phyloP scores from a whole-genome alignment of 2,888 invertebrate genomes.

The Agrotis clavis region DNA sequence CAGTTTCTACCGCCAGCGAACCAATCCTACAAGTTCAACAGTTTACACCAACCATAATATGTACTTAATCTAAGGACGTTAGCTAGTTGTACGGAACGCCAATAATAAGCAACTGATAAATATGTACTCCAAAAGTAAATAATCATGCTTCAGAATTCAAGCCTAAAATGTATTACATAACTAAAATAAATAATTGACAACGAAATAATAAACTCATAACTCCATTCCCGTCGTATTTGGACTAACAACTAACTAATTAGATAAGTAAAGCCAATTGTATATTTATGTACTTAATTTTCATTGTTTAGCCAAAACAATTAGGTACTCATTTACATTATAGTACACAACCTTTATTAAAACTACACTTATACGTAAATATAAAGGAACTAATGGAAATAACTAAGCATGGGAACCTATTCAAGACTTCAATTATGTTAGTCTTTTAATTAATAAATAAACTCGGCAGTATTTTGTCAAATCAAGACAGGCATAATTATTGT shows the following conservation, averaged over 20 bases:
- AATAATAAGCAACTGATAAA: constrained; percentile 28
- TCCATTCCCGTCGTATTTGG: constrained; percentile 34
- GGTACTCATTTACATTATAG: constrained; percentile 45
- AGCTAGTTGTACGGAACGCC: constrained; percentile 8
- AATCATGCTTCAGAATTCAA: constrained; percentile 1
- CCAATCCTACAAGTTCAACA: too few species aligned
- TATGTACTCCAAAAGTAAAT: constrained; percentile 17
- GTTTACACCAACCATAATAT: too few species aligned
- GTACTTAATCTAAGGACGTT: constrained; percentile 21
- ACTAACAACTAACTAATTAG: constrained; percentile 52
- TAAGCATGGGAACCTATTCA: constrained; percentile 25
- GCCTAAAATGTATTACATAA: constrained; percentile 52
- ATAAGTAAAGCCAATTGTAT: constrained; percentile 53
- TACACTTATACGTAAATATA: constrained; percentile 51
- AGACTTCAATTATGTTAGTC: constrained; percentile 27
- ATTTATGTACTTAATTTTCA: constrained; percentile 37
- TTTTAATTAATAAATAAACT: constrained; percentile 44
- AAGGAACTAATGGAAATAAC: constrained; percentile 52
- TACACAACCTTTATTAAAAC: constrained; percentile 65
- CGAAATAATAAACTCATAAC: constrained; percentile 58
- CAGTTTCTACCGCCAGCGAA: too few species aligned
- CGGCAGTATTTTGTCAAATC: constrained; percentile 36
- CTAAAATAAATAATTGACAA: constrained; percentile 68
- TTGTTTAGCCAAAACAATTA: constrained; percentile 36
- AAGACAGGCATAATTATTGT: constrained; percentile 18